Evolutionary conservation across 2,888 invertebrate species (phyloP).

Genomic region (Lutraria lutraria): DNA sequence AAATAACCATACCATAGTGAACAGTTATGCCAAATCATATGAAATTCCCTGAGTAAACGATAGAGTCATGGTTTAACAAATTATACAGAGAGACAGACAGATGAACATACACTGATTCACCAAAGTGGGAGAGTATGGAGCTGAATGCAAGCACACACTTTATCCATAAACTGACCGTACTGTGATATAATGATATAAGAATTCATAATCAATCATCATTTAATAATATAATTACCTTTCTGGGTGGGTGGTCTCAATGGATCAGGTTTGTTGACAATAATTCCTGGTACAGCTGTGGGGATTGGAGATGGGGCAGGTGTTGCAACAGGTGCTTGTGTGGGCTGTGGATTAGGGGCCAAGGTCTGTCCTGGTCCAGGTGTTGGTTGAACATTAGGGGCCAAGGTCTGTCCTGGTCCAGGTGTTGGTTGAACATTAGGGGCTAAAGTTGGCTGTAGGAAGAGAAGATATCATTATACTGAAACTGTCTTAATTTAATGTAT

Average conservation of each 20-base stretch:
- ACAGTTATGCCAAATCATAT: too few relatives aligned
- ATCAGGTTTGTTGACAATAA: constrained; percentile 72
- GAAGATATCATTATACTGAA: not conserved
- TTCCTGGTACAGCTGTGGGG: constrained; percentile 74
- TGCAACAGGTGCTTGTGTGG: constrained; percentile 48
- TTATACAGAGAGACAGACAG: too few relatives aligned
- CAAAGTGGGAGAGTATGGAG: too few relatives aligned
- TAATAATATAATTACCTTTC: constrained; percentile 59
- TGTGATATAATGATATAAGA: too few relatives aligned
- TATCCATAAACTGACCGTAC: too few relatives aligned
- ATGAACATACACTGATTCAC: too few relatives aligned
- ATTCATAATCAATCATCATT: not conserved
- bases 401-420: constrained; percentile 27
- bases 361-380: constrained; percentile 30
- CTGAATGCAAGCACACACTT: too few relatives aligned
- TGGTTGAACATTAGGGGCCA: constrained; percentile 31
- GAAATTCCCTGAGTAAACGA: too few relatives aligned
- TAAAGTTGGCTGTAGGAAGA: constrained; percentile 38
- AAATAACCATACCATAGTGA: too few relatives aligned
- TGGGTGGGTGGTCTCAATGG: constrained; percentile 67
- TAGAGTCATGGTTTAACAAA: too few relatives aligned
- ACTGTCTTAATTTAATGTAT: not conserved
- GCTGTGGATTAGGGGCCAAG: constrained; percentile 50
- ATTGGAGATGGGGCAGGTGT: constrained; percentile 70
- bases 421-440: constrained; percentile 28